phyloP scores from a whole-genome alignment of 35 echinoderm and acorn worm genomes.

The Ophioderma brevispina region DNA sequence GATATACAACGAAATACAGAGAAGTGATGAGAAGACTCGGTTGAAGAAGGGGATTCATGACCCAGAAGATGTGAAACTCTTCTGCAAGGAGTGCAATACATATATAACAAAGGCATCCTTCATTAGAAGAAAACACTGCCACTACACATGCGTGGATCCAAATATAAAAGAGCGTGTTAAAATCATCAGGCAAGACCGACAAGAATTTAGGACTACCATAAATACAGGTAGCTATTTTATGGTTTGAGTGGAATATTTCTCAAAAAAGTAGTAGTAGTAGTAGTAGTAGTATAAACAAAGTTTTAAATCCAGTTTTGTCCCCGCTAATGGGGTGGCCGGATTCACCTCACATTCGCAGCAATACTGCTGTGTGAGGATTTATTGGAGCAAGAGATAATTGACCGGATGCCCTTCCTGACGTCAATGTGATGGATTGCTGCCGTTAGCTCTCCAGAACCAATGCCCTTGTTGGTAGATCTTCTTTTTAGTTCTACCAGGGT shows the following conservation, averaged over 20 bases:
- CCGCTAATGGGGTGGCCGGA: no score
- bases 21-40: background rate
- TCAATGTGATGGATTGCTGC: no score
- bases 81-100: slow-evolving; percentile 47
- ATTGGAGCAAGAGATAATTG: no score
- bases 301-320: no score
- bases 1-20: background rate
- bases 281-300: no score
- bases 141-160: slow-evolving; percentile 10
- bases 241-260: background rate
- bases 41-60: background rate
- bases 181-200: background rate
- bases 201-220: background rate
- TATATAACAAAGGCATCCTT: slow-evolving; percentile 35
- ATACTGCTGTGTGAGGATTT: no score
- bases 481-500: no score
- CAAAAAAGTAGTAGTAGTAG: background rate
- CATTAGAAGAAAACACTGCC: background rate
- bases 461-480: no score
- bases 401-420: no score
- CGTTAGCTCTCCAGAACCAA: no score
- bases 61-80: slow-evolving; percentile 14
- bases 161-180: background rate
- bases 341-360: no score
- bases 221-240: background rate